Conservation (phyloP, 2,797 vertebrate genomes). For the Cheirogaleus major region DNA sequence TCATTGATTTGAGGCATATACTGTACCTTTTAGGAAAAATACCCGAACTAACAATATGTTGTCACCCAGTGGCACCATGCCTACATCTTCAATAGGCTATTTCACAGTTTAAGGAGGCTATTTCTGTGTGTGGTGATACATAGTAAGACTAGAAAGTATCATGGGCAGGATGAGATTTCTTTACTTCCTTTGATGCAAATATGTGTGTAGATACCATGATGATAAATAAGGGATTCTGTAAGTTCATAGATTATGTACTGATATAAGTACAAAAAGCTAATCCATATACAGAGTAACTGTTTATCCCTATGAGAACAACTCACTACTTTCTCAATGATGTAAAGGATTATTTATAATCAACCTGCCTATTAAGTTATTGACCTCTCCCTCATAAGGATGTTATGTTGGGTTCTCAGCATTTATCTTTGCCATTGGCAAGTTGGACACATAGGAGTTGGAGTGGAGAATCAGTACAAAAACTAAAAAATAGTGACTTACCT, state of each 20-base stretch:
- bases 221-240: background rate
- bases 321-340: background rate
- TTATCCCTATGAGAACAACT: background rate
- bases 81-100: background rate
- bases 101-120: background rate
- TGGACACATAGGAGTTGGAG: background rate
- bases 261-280: background rate
- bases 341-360: slow-evolving; percentile 5
- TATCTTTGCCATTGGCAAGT: background rate
- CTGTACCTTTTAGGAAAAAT: background rate
- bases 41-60: background rate
- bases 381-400: background rate
- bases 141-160: background rate
- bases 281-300: background rate
- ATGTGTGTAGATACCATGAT: background rate
- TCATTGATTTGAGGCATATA: background rate
- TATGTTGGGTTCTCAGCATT: background rate
- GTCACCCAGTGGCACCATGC: background rate
- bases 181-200: background rate
- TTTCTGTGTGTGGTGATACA: background rate
- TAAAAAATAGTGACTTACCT: background rate
- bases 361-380: background rate
- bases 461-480: background rate
- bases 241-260: background rate
- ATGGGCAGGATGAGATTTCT: background rate